A percentile compares a stretch with the other conserved stretches of the same genome.
phyloP scores from a whole-genome alignment of 2,113 vertebrate genomes.

The Ciconia boyciana region DNA sequence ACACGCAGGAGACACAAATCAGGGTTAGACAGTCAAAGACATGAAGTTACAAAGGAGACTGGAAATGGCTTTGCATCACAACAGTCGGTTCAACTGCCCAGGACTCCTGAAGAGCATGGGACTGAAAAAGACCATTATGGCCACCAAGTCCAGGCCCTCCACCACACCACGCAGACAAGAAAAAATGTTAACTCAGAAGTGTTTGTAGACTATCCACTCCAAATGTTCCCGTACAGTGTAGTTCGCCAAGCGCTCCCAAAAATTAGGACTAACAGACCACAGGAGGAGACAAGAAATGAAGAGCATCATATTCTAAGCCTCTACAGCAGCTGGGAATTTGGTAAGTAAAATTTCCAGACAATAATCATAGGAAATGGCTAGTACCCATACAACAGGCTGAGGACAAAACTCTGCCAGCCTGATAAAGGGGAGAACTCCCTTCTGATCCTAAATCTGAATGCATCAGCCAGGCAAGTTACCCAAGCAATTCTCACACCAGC shows the following conservation, averaged over 20 bases:
- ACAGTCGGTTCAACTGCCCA: not conserved
- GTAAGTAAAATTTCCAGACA: not conserved
- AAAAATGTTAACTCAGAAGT: not conserved
- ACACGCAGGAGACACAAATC: not conserved
- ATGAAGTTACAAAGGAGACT: not conserved
- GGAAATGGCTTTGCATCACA: not conserved
- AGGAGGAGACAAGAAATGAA: not conserved
- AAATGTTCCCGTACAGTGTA: not conserved
- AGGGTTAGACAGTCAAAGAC: not conserved
- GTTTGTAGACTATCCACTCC: not conserved
- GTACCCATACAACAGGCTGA: not conserved
- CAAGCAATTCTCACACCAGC: not conserved
- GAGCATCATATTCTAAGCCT: not conserved
- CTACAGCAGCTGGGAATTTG: not conserved
- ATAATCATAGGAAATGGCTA: not conserved
- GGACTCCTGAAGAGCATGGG: not conserved
- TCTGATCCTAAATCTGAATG: not conserved
- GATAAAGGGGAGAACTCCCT: not conserved
- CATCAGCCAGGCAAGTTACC: not conserved
- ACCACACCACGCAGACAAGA: not conserved
- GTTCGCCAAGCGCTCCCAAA: not conserved
- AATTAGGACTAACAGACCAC: not conserved
- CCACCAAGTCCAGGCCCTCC: not conserved
- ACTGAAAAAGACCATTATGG: not conserved
- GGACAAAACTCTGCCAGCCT: not conserved